Percentiles rank a stretch among this genome's conserved stretches.
These are phyloP conservation scores for Neopelma chrysocephalum DNA, from an alignment of 2,797 vertebrate genomes.

Conservation along the genomic window DNA sequence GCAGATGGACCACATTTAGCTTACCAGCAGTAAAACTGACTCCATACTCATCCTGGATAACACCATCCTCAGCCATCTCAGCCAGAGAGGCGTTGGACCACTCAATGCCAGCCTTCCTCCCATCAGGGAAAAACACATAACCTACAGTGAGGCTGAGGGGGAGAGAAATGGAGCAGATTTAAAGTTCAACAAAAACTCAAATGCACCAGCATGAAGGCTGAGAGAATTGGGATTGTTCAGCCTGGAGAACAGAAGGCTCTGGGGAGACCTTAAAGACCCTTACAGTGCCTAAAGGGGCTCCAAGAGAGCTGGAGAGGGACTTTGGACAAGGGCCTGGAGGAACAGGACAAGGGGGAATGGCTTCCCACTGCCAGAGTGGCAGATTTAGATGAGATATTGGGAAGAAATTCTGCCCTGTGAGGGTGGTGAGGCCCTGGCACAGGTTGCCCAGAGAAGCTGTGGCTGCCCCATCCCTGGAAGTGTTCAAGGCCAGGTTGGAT, in stretches of 20 bases:
- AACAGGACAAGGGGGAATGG: neutral
- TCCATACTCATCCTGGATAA: slow-evolving; percentile 31
- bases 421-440: neutral
- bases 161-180: neutral
- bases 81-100: slow-evolving; percentile 51
- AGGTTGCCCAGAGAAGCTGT: neutral
- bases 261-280: neutral
- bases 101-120: slow-evolving; percentile 61
- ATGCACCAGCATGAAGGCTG: neutral
- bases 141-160: slow-evolving; percentile 46
- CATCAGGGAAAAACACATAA: slow-evolving; percentile 56
- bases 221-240: neutral
- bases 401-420: neutral
- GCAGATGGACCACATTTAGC: neutral
- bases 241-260: neutral
- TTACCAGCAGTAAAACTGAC: slow-evolving; percentile 56
- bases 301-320: neutral
- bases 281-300: neutral
- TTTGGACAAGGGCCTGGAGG: neutral
- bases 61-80: slow-evolving; percentile 48
- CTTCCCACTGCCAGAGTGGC: neutral
- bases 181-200: neutral
- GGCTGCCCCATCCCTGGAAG: neutral
- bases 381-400: neutral
- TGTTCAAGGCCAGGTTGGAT: neutral